Conservation (phyloP, 2,113 vertebrate species). For the Oncorhynchus tshawytscha region DNA sequence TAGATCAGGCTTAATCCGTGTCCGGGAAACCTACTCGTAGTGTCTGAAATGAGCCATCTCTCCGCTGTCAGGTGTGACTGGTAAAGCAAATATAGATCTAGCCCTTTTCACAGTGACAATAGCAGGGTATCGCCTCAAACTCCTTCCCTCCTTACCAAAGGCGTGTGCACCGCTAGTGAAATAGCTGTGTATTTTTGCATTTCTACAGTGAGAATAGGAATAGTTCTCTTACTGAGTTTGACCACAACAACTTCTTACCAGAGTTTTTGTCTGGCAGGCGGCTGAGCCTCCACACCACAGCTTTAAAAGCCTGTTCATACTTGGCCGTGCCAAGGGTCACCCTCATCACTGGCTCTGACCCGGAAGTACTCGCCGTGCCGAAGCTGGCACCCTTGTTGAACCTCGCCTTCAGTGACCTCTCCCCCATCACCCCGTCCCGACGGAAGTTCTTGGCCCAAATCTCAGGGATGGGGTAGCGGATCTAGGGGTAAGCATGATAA, state of each 20-base stretch:
- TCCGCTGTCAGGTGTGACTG: too few species aligned
- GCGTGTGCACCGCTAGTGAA: too few species aligned
- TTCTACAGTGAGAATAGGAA: too few species aligned
- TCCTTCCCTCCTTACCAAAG: too few species aligned
- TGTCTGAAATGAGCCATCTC: too few species aligned
- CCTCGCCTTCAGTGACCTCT: constrained; percentile 87
- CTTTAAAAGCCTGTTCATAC: constrained; percentile 85
- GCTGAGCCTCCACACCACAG: constrained; percentile 88
- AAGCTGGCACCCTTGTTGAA: constrained; percentile 88
- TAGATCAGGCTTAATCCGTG: too few species aligned
- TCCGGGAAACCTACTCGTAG: too few species aligned
- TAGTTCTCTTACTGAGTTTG: too few species aligned
- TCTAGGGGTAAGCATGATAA: not conserved
- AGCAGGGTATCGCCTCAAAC: too few species aligned
- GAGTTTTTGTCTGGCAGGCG: constrained; percentile 89
- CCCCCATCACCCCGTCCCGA: constrained; percentile 81
- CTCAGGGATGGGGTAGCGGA: constrained; percentile 82
- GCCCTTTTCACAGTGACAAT: too few species aligned
- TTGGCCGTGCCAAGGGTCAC: constrained; percentile 89
- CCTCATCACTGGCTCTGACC: constrained; percentile 89
- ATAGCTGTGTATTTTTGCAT: too few species aligned
- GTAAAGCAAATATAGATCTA: too few species aligned
- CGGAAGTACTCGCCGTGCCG: constrained; percentile 76
- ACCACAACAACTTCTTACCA: constrained; percentile 71
- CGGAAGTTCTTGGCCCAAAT: constrained; percentile 91